Base-by-base conservation (phyloP, 2,797 vertebrate genomes). In the Lepus townsendii region DNA sequence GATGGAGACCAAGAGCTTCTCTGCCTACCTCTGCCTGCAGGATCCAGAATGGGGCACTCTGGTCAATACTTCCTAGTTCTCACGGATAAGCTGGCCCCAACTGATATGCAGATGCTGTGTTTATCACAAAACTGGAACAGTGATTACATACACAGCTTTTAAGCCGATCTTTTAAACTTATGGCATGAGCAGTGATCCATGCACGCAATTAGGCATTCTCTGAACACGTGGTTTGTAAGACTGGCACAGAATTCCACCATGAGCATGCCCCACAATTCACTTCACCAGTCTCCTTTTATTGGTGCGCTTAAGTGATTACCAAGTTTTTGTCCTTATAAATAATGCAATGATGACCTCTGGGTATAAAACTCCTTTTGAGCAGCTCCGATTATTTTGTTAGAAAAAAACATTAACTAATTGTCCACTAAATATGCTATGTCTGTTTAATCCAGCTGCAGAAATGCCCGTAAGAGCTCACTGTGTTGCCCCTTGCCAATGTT, bases 311-410 rank as follows among this genome's bases (percentile, higher is more conserved):
- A 57, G 30, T 88, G 83, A 91, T 68, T 95, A 88, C 72, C 65
- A 92, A 94, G 76, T 60, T 89, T 89, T 84, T 90, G 68, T 42
- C 80, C 91, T 90, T 62, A 91, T 78, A 88, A 93, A 88, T 83
- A 93, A 96, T 90, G 26, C 77, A 79, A 65, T 8, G 47, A 90
- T 85, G 76, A 62, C 47, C 88, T 96, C 79, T 54, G 42, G 14
- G 38, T 62, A 75, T 13, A 88, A 66, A 78, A 35, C 38, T 84
- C 35, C 65, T 92, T 83, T 83, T 42, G 42, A 89, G 42, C 8
- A 73, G 50, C 14, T 87, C 77, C 76, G 80, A 88, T 91, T 85
- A 84, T 95, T 88, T 93, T 65, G 5, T 69, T 84, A 90, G 65
- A 3, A 60, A 69, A 88, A 62, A 83, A 72, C 80, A 65, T 3